Percentiles rank a stretch among this genome's conserved stretches.
Conservation (phyloP, 2,888 invertebrate species). For the Willowsia nigromaculata region DNA sequence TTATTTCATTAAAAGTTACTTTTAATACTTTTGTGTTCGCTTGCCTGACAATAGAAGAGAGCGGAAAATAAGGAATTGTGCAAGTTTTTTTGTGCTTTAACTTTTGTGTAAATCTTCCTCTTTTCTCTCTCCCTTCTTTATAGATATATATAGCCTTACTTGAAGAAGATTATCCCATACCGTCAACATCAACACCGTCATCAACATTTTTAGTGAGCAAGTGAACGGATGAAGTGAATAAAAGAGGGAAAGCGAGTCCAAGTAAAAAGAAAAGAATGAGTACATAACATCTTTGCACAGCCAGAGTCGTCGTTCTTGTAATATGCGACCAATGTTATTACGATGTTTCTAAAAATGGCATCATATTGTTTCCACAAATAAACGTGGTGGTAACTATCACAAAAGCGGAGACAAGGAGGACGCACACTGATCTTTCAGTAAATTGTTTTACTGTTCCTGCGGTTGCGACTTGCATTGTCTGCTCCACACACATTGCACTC, state of each 20-base stretch:
- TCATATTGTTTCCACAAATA: constrained; percentile 72
- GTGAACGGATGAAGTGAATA: constrained; percentile 1
- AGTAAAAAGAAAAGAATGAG: constrained; percentile 5
- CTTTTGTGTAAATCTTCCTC: constrained; percentile 8
- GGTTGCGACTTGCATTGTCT: constrained; percentile 26
- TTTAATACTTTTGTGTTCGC: constrained; percentile 53
- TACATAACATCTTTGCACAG: neutral
- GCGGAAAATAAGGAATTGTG: constrained; percentile 25
- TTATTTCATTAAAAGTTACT: constrained; percentile 59
- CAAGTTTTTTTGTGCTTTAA: constrained; percentile 33
- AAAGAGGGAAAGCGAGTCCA: neutral
- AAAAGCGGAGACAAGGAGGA: constrained; percentile 48
- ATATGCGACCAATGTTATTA: constrained; percentile 44
- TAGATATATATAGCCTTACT: constrained; percentile 25
- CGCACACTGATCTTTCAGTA: constrained; percentile 39
- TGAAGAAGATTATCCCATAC: constrained; percentile 31
- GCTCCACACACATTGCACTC: constrained; percentile 35
- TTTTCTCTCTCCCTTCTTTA: too few relatives aligned
- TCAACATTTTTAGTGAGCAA: constrained; percentile 32
- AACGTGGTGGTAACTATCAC: constrained; percentile 65
- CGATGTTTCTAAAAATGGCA: constrained; percentile 70
- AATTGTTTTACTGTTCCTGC: constrained; percentile 61
- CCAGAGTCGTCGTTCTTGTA: constrained; percentile 14
- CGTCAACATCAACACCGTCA: constrained; percentile 40
- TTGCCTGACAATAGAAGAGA: constrained; percentile 25